A percentile compares a stretch with the other conserved stretches of the same genome.
Evolutionary conservation across 2,888 invertebrate genomes (phyloP).

Genomic region (Aspidiotus rigidus): DNA sequence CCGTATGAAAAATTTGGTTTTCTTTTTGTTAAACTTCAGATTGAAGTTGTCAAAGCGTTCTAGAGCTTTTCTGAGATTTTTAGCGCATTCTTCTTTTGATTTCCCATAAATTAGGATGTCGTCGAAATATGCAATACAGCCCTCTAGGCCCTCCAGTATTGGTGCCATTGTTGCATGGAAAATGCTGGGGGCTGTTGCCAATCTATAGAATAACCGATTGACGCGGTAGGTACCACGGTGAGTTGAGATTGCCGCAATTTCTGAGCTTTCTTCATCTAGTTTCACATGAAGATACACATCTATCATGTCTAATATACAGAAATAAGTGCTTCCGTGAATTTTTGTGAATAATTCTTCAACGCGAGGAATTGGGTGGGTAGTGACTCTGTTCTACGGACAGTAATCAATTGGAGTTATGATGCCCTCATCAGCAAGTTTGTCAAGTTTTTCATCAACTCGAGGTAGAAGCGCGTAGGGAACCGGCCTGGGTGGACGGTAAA

Average conservation of each 20-base stretch:
- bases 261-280: not conserved
- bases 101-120: slow-evolving; percentile 19
- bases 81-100: not conserved
- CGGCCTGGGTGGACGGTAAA: no score
- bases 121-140: slow-evolving; percentile 25
- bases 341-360: not conserved
- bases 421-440: no score
- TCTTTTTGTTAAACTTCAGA: not conserved
- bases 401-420: no score
- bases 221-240: not conserved
- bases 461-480: no score
- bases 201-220: slow-evolving; percentile 18
- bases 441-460: no score
- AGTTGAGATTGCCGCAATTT: not conserved
- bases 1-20: not conserved
- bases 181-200: slow-evolving; percentile 1
- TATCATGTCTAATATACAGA: not conserved
- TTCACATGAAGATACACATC: not conserved
- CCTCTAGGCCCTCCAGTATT: not conserved
- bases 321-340: not conserved
- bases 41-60: not conserved
- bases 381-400: no score
- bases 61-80: not conserved
- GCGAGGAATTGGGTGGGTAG: not conserved
- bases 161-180: slow-evolving; percentile 7